Percentiles rank a stretch among this genome's conserved stretches.
These are phyloP conservation scores for Poeciliopsis turneri DNA, from an alignment of 2,797 vertebrate genomes.

Conservation along the genomic window DNA sequence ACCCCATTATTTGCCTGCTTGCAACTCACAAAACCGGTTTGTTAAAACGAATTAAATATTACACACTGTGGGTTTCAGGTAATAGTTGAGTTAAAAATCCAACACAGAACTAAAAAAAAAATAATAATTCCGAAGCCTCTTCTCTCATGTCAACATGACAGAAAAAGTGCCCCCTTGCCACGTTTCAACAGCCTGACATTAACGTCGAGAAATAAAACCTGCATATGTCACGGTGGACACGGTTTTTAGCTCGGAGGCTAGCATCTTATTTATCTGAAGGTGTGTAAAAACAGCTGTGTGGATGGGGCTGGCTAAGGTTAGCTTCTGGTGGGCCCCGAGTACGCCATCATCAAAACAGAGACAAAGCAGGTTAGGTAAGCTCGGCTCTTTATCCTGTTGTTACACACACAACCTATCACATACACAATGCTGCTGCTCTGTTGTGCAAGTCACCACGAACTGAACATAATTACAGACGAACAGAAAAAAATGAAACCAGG, in stretches of 20 bases:
- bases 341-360: slow-evolving; percentile 74
- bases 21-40: slow-evolving; percentile 27
- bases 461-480: not conserved
- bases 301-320: slow-evolving; percentile 55
- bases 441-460: not conserved
- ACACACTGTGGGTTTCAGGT: not conserved
- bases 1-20: slow-evolving; percentile 51
- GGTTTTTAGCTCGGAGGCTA: not conserved
- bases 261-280: fast-evolving
- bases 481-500: not conserved
- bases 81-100: not conserved
- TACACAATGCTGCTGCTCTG: not conserved
- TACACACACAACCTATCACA: not conserved
- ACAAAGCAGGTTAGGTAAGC: slow-evolving; percentile 75
- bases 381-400: slow-evolving; percentile 29
- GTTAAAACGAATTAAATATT: not conserved
- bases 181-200: not conserved
- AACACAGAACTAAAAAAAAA: not conserved
- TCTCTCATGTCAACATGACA: not conserved
- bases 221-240: not conserved
- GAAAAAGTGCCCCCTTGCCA: slow-evolving; percentile 2
- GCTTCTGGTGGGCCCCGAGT: slow-evolving; percentile 69
- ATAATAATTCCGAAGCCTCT: not conserved
- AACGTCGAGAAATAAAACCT: not conserved
- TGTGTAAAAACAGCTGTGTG: not conserved